These are phyloP conservation scores for Pollenia angustigena DNA, from an alignment of 2,888 invertebrate species.

Conservation along the genomic window DNA sequence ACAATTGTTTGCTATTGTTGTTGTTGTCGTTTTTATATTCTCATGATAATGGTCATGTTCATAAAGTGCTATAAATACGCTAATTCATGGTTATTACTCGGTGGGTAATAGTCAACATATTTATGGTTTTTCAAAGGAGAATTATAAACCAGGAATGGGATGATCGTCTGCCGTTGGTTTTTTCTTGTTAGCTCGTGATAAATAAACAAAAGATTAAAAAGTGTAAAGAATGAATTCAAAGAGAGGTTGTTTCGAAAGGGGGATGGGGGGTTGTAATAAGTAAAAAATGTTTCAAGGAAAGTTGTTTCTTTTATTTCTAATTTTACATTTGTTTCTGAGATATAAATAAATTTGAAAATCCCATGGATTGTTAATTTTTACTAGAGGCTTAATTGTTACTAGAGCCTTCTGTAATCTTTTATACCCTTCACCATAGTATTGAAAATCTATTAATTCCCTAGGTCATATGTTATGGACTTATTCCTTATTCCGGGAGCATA, in stretches of 20 bases:
- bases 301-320: no score
- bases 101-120: slow-evolving; percentile 69
- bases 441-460: no score
- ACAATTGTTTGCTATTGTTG: slow-evolving; percentile 7
- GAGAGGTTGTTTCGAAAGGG: slow-evolving; percentile 1
- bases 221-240: not conserved
- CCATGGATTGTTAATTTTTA: no score
- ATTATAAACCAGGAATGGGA: slow-evolving; percentile 24
- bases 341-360: no score
- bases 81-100: slow-evolving; percentile 77
- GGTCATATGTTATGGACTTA: no score
- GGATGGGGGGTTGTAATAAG: not conserved
- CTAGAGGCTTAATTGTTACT: no score
- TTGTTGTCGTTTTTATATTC: slow-evolving; percentile 38
- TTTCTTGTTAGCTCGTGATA: slow-evolving; percentile 47
- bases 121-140: slow-evolving; percentile 48
- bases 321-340: no score
- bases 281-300: no score
- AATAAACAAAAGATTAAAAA: slow-evolving; percentile 73
- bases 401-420: no score
- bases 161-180: slow-evolving; percentile 28
- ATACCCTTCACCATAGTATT: no score
- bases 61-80: slow-evolving; percentile 78
- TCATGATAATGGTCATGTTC: slow-evolving; percentile 69
- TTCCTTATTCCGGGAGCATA: no score